Percentiles rank a stretch among this genome's conserved stretches.
Evolutionary conservation across 2,113 vertebrate species (phyloP).

Genomic region (Sapajus apella): DNA sequence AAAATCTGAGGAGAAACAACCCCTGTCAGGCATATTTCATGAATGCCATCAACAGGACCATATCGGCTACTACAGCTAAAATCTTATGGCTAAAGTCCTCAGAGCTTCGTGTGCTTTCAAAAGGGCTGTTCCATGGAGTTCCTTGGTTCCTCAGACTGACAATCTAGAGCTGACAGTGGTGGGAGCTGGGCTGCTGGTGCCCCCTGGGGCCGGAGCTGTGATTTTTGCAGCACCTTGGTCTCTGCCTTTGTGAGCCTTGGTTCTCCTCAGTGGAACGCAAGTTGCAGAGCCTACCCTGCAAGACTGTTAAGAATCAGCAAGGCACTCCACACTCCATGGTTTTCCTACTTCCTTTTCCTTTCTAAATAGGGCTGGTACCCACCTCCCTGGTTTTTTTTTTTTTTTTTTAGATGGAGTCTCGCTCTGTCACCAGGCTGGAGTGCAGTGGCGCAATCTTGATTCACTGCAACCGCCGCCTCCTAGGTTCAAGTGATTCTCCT

Average conservation of each 20-base stretch:
- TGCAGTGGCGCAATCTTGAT: too few species aligned
- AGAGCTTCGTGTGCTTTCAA: not conserved
- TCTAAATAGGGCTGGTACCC: not conserved
- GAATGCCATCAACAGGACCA: not conserved
- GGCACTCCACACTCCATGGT: too few species aligned
- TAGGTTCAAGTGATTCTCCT: too few species aligned
- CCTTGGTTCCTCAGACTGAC: not conserved
- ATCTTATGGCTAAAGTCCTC: not conserved
- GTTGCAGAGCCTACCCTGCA: not conserved
- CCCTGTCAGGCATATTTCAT: too few species aligned
- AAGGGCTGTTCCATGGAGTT: not conserved
- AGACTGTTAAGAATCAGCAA: not conserved
- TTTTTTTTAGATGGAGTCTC: too few species aligned
- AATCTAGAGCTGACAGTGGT: not conserved
- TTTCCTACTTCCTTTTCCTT: not conserved
- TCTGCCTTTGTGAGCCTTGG: not conserved
- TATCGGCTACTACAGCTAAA: too few species aligned
- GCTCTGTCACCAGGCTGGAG: too few species aligned
- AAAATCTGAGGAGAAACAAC: not conserved
- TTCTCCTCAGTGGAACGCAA: not conserved
- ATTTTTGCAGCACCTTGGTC: not conserved
- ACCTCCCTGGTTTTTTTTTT: not conserved
- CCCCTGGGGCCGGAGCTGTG: not conserved
- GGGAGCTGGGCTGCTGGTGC: not conserved
- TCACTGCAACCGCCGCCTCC: too few species aligned